A percentile compares a stretch with the other conserved stretches of the same genome.
Conservation (phyloP, 2,113 vertebrate species). For the Lophotis ruficrista region DNA sequence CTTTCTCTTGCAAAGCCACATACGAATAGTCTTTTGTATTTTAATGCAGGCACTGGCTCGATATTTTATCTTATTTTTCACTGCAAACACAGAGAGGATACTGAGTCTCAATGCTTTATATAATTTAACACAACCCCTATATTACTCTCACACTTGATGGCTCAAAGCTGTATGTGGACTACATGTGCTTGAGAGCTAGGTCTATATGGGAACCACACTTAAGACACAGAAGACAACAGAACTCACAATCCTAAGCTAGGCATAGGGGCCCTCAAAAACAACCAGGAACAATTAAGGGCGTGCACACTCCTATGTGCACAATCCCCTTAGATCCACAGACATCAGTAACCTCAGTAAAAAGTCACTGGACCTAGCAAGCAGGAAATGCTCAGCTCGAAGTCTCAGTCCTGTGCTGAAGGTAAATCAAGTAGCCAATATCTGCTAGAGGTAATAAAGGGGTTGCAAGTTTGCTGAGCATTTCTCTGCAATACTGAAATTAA, state of each 20-base stretch:
- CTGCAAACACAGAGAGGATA: constrained; percentile 70
- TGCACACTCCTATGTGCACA: neutral
- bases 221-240: neutral
- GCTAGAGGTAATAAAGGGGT: neutral
- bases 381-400: neutral
- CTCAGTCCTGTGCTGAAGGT: neutral
- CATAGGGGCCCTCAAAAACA: neutral
- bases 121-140: neutral
- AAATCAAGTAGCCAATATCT: neutral
- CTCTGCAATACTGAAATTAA: neutral
- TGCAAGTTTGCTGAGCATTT: neutral
- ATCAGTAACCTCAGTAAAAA: neutral
- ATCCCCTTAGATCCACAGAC: neutral
- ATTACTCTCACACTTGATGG: neutral
- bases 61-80: constrained; percentile 96
- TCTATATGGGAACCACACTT: neutral
- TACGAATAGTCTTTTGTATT: constrained; percentile 95
- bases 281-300: rapidly evolving
- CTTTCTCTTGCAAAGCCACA: constrained; percentile 97
- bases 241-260: neutral
- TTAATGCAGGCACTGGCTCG: constrained; percentile 87
- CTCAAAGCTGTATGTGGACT: neutral
- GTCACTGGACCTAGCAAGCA: neutral
- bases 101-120: neutral
- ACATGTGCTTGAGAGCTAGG: neutral